phyloP scores from a whole-genome alignment of 2,888 invertebrate genomes.

The Pollenia griseotomentosa region DNA sequence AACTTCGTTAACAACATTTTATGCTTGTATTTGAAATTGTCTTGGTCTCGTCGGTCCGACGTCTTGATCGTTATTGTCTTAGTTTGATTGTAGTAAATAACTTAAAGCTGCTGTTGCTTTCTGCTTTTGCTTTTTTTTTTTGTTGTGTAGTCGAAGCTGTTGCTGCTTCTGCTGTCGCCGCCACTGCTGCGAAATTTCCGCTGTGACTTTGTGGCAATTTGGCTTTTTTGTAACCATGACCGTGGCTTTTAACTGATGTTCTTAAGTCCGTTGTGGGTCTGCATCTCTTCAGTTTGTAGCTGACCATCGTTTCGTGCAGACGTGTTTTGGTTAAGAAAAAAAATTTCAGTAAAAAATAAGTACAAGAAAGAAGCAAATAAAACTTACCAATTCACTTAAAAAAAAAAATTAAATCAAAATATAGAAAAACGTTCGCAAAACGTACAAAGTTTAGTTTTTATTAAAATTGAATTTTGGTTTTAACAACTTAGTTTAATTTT shows the following conservation, averaged over 20 bases:
- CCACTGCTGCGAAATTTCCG: constrained; percentile 56
- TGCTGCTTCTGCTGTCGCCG: constrained; percentile 42
- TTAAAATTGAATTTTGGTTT: constrained; percentile 7
- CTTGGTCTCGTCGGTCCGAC: constrained; percentile 43
- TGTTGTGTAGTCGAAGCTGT: constrained; percentile 18
- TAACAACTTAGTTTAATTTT: constrained; percentile 13
- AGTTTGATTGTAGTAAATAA: constrained; percentile 45
- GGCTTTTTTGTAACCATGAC: constrained; percentile 69
- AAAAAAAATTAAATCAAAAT: constrained; percentile 18
- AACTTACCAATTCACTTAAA: constrained; percentile 34
- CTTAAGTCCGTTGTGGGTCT: constrained; percentile 84
- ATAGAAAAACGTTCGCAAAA: constrained; percentile 45
- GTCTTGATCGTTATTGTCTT: constrained; percentile 54
- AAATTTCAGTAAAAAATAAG: constrained; percentile 23
- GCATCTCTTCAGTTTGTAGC: constrained; percentile 85
- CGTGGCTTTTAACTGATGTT: constrained; percentile 77
- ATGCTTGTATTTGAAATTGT: constrained; percentile 47
- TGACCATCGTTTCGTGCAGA: constrained; percentile 84
- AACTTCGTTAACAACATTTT: constrained; percentile 61
- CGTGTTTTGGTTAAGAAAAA: constrained; percentile 77
- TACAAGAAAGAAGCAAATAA: constrained; percentile 34
- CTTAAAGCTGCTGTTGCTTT: constrained; percentile 33
- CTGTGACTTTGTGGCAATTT: constrained; percentile 66
- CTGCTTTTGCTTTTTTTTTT: constrained; percentile 64
- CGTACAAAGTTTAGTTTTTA: constrained; percentile 31